phyloP scores from a whole-genome alignment of 2,888 invertebrate species.

The Psococerastis gibbosa region DNA sequence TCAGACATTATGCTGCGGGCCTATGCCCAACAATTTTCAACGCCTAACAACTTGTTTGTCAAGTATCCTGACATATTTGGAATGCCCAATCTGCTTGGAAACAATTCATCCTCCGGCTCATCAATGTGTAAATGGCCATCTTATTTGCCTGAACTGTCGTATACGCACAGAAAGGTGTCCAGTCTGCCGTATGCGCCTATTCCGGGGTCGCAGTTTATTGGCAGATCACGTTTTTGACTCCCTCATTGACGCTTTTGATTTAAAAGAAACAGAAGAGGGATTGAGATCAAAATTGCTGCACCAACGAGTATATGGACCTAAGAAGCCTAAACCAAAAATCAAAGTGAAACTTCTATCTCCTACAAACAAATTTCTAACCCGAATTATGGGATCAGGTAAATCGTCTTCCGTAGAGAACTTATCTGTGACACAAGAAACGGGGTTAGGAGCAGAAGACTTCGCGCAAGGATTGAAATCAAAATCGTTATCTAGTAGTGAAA shows the following conservation, averaged over 20 bases:
- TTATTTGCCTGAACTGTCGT: slow-evolving; percentile 29
- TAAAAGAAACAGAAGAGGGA: slow-evolving; percentile 14
- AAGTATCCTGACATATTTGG: slow-evolving; percentile 28
- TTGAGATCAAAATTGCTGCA: slow-evolving; percentile 15
- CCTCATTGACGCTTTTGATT: slow-evolving; percentile 16
- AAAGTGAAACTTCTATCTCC: slow-evolving; percentile 13
- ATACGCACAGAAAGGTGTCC: slow-evolving; percentile 28
- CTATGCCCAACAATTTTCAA: slow-evolving; percentile 23
- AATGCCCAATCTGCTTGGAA: slow-evolving; percentile 32
- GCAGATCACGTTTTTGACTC: slow-evolving; percentile 22
- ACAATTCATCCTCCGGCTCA: slow-evolving; percentile 27
- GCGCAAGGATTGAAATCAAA: slow-evolving; percentile 12
- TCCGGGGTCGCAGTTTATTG: slow-evolving; percentile 28
- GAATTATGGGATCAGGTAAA: slow-evolving; percentile 15
- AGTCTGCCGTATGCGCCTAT: slow-evolving; percentile 28
- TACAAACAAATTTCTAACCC: slow-evolving; percentile 16
- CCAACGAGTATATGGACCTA: slow-evolving; percentile 14
- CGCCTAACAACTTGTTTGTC: slow-evolving; percentile 29
- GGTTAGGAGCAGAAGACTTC: background rate
- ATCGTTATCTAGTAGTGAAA: slow-evolving; percentile 14
- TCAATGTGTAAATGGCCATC: slow-evolving; percentile 31
- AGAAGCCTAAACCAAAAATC: slow-evolving; percentile 14
- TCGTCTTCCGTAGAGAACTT: slow-evolving; percentile 17
- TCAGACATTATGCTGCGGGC: slow-evolving; percentile 17
- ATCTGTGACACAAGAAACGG: slow-evolving; percentile 3